Conservation (phyloP, 2,797 vertebrate species). For the Gila robusta region DNA sequence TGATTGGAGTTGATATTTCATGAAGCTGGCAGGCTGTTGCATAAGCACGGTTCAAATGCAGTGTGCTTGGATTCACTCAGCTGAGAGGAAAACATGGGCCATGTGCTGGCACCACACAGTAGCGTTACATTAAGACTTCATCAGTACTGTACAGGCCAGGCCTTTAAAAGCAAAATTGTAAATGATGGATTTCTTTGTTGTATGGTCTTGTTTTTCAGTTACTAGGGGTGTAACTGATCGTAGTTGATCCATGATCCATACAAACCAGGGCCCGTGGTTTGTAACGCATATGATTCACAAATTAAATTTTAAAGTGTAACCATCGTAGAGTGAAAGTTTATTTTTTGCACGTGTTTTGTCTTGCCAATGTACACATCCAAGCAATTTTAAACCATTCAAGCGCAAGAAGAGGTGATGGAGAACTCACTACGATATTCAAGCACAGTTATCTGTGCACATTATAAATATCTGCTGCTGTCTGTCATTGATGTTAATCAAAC, state of each 20-base stretch:
- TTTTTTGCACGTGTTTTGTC: background rate
- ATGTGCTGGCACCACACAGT: background rate
- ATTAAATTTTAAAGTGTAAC: background rate
- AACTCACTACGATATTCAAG: background rate
- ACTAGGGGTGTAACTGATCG: background rate
- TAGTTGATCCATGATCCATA: background rate
- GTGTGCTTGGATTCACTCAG: constrained; percentile 28
- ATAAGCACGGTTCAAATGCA: constrained; percentile 32
- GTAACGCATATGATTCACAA: background rate
- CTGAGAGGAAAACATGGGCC: constrained; percentile 31
- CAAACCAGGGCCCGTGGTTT: background rate
- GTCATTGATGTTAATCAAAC: background rate
- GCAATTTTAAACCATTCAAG: background rate
- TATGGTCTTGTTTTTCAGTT: constrained; percentile 3
- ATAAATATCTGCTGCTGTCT: background rate
- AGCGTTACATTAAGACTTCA: background rate
- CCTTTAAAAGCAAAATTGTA: background rate
- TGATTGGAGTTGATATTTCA: constrained; percentile 17
- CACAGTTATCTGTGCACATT: background rate
- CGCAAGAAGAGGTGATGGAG: background rate
- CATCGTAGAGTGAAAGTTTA: background rate
- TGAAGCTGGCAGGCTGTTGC: constrained; percentile 46
- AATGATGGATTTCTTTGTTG: background rate
- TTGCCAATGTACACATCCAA: background rate
- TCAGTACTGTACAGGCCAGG: background rate